Evolutionary conservation across 30 jellyfish, hydroid and myxozoan genomes (phyloP).

Genomic region (Mastigias papua): DNA sequence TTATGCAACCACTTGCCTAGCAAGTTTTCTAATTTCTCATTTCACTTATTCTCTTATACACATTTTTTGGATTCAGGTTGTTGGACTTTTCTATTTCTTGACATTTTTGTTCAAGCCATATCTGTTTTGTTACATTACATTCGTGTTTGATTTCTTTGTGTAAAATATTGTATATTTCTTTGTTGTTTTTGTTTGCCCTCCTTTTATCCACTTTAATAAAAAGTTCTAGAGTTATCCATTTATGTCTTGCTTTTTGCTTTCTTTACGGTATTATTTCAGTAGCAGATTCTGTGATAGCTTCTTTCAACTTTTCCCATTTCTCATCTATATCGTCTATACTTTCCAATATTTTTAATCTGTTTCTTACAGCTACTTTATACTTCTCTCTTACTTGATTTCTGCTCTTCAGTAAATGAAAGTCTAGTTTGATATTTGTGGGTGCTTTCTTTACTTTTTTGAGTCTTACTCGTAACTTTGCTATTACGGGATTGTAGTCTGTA

Average conservation of each 20-base stretch:
- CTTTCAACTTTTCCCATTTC: slow-evolving; percentile 18
- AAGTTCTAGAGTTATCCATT: too few species aligned
- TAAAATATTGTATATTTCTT: too few species aligned
- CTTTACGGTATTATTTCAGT: slow-evolving; percentile 21
- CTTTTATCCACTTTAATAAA: too few species aligned
- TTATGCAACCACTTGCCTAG: too few species aligned
- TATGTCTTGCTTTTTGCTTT: not conserved
- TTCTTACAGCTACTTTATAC: slow-evolving; percentile 11
- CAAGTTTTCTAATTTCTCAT: too few species aligned
- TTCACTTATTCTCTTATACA: too few species aligned
- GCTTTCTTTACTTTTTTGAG: slow-evolving; percentile 19
- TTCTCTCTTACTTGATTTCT: not conserved
- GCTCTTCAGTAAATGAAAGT: not conserved
- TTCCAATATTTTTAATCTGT: slow-evolving; percentile 11
- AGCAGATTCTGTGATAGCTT: slow-evolving; percentile 13
- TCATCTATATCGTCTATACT: not conserved
- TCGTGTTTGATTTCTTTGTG: too few species aligned
- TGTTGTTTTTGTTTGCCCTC: too few species aligned
- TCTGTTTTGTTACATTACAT: too few species aligned
- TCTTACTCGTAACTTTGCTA: slow-evolving; percentile 43
- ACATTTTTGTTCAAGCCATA: too few species aligned
- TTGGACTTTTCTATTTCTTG: too few species aligned
- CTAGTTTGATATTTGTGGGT: not conserved
- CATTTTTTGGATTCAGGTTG: too few species aligned
- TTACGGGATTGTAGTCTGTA: slow-evolving; percentile 38